Evolutionary conservation across 2,888 invertebrate genomes (phyloP).

Genomic region (Taphrorychus bicolor): DNA sequence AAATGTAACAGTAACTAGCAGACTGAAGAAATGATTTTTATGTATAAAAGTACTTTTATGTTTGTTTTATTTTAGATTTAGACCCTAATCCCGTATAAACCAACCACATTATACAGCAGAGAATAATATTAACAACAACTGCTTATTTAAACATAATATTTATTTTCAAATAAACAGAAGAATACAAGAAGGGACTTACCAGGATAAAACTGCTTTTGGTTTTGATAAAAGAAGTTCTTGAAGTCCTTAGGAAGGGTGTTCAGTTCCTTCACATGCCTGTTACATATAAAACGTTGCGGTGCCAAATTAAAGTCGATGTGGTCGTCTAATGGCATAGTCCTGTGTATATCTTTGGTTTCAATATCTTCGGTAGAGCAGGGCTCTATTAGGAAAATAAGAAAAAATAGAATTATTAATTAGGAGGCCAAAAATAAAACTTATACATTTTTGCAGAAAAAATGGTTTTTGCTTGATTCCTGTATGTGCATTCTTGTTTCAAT

Average conservation of each 20-base stretch:
- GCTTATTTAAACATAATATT: not conserved
- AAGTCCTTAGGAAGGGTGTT: constrained; percentile 42
- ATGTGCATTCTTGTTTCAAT: too few species aligned
- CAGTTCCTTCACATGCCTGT: constrained; percentile 44
- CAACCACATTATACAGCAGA: too few species aligned
- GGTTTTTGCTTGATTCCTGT: too few species aligned
- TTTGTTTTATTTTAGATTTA: too few species aligned
- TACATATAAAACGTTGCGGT: constrained; percentile 42
- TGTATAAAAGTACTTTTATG: too few species aligned
- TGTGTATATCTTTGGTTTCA: not conserved
- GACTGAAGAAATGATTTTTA: too few species aligned
- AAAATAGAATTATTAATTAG: too few species aligned
- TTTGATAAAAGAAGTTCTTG: constrained; percentile 44
- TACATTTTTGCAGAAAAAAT: too few species aligned
- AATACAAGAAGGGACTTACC: constrained; percentile 23
- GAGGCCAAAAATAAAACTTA: too few species aligned
- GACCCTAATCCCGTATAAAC: too few species aligned
- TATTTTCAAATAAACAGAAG: not conserved
- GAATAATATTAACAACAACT: too few species aligned
- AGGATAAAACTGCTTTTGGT: constrained; percentile 43
- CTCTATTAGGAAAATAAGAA: not conserved
- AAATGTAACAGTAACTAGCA: too few species aligned
- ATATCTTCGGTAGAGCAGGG: not conserved
- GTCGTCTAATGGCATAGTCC: constrained; percentile 27
- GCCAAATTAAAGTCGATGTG: constrained; percentile 25